Conservation (phyloP, 2,797 vertebrate genomes). For the Anableps anableps region DNA sequence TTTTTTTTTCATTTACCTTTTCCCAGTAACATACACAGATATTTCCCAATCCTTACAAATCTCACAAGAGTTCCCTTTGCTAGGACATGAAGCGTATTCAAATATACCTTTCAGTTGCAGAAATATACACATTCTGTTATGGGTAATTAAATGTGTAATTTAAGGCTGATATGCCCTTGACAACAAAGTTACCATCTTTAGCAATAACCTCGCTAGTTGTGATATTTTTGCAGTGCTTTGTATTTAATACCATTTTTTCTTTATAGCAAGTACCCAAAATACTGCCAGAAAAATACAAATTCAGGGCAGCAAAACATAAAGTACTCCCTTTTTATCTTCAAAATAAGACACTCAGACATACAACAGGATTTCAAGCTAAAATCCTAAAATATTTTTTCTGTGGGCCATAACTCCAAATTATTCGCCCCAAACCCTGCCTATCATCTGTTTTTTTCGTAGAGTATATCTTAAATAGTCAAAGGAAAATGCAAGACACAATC, state of each 20-base stretch:
- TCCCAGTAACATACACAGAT: neutral
- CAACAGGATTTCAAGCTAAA: neutral
- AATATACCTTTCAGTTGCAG: neutral
- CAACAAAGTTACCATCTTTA: neutral
- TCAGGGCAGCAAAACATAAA: neutral
- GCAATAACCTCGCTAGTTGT: neutral
- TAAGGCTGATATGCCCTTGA: no score
- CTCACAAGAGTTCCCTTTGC: neutral
- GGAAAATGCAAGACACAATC: neutral
- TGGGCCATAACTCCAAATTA: neutral
- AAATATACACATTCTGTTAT: neutral
- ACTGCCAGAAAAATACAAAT: neutral
- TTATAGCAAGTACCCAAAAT: neutral
- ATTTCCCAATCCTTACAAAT: neutral
- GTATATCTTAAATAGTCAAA: neutral
- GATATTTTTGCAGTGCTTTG: neutral
- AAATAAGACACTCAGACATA: neutral
- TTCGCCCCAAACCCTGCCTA: neutral
- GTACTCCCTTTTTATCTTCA: neutral
- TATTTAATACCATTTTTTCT: neutral
- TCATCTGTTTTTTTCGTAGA: neutral
- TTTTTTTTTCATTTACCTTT: neutral
- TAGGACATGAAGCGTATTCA: neutral
- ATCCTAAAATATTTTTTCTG: neutral
- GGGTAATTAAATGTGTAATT: no score